These are phyloP conservation scores for Okamejei kenojei DNA, from an alignment of 2,797 vertebrate species.

Conservation along the genomic window DNA sequence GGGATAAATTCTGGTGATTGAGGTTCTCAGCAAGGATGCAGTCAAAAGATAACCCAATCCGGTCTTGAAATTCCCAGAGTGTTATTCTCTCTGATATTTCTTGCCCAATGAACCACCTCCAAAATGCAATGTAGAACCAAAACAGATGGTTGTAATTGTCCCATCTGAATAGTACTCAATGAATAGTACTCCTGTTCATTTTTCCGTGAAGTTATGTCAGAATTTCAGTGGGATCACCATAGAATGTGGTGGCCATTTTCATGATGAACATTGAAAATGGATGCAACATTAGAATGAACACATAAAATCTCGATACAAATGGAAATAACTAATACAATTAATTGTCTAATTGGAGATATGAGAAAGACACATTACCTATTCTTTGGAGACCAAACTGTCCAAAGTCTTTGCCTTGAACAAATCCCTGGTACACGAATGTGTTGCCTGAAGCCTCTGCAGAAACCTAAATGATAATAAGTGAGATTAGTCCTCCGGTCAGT, in stretches of 20 bases:
- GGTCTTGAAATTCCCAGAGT: background rate
- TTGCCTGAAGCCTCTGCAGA: conserved; percentile 82
- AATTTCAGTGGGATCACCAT: background rate
- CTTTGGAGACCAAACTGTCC: conserved; percentile 97
- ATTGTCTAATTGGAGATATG: too few species aligned
- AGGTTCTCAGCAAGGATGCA: background rate
- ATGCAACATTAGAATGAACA: background rate
- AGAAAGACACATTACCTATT: conserved; percentile 66
- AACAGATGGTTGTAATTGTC: background rate
- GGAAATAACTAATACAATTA: background rate
- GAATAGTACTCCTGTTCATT: background rate
- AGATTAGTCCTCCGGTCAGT: background rate
- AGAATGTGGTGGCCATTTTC: background rate
- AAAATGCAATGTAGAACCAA: background rate
- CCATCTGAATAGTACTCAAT: background rate
- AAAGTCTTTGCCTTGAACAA: conserved; percentile 90
- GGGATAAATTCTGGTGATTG: background rate
- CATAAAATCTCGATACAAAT: background rate
- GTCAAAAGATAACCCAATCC: background rate
- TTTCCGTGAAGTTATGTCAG: background rate
- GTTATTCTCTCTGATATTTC: too few species aligned
- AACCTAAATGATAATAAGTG: conserved; percentile 61
- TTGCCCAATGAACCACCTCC: background rate
- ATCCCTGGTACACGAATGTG: conserved; percentile 94
- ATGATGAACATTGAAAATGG: background rate